These are phyloP conservation scores for Pelodiscus sinensis DNA, from an alignment of 2,113 vertebrate genomes.

Conservation along the genomic window DNA sequence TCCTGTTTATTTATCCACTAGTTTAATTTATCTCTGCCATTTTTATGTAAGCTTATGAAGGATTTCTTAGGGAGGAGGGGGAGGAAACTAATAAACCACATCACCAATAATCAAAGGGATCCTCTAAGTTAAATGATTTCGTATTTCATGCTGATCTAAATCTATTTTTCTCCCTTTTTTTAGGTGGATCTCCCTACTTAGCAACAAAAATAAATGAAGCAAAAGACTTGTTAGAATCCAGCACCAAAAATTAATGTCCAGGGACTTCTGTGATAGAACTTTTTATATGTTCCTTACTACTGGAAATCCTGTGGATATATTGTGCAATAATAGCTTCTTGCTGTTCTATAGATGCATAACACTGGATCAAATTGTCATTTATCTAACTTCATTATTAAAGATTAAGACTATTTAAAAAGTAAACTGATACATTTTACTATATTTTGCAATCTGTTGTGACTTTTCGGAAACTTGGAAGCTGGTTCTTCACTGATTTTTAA, in stretches of 20 bases:
- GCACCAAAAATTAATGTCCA: slow-evolving; percentile 71
- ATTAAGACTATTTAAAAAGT: slow-evolving; percentile 26
- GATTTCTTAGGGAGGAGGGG: not conserved
- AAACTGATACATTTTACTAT: not conserved
- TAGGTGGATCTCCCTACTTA: slow-evolving; percentile 89
- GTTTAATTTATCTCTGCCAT: slow-evolving; percentile 41
- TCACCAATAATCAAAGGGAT: not conserved
- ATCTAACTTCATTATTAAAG: slow-evolving; percentile 31
- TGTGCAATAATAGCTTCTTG: not conserved
- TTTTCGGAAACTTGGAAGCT: not conserved
- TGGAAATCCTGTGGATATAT: not conserved
- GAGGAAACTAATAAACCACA: slow-evolving; percentile 18
- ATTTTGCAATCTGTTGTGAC: not conserved
- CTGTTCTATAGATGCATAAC: not conserved
- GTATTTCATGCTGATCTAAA: not conserved
- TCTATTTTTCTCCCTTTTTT: slow-evolving; percentile 43
- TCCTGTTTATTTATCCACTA: slow-evolving; percentile 30
- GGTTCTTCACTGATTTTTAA: not conserved
- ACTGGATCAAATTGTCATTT: not conserved
- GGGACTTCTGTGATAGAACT: not conserved
- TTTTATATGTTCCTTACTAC: not conserved
- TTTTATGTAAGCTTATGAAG: slow-evolving; percentile 16
- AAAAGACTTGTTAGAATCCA: slow-evolving; percentile 85
- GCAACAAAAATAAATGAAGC: slow-evolving; percentile 91
- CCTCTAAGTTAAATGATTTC: not conserved